Evolutionary conservation across 2,888 invertebrate species (phyloP).

Genomic region (Drosophila lutescens): DNA sequence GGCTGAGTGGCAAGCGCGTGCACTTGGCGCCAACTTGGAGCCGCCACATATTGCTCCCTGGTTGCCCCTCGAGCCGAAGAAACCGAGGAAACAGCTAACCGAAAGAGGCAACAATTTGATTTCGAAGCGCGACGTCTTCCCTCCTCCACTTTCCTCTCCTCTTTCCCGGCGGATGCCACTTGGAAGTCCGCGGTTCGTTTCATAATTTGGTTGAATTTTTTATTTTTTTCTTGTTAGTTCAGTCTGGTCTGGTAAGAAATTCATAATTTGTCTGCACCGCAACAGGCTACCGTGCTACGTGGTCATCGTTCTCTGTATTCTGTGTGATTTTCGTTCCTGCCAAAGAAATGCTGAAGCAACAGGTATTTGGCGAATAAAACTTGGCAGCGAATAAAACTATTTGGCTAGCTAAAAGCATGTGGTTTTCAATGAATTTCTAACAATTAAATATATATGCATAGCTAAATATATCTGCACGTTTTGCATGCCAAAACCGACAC

Average conservation of each 20-base stretch:
- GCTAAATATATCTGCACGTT: constrained; percentile 29
- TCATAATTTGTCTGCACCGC: constrained; percentile 60
- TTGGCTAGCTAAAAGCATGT: background rate
- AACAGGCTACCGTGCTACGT: constrained; percentile 64
- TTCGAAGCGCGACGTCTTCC: constrained; percentile 25
- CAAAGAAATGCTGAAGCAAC: constrained; percentile 6
- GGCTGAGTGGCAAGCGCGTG: constrained; percentile 48
- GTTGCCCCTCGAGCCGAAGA: constrained; percentile 31
- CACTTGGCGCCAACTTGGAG: constrained; percentile 61
- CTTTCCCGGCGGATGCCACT: constrained; percentile 30
- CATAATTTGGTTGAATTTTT: constrained; percentile 53
- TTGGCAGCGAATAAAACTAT: constrained; percentile 19
- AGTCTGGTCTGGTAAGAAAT: constrained; percentile 43
- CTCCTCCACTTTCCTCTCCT: background rate
- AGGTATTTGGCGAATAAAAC: constrained; percentile 40
- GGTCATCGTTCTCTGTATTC: constrained; percentile 20
- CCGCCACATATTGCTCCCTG: constrained; percentile 34
- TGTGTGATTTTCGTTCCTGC: constrained; percentile 1
- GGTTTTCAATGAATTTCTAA: constrained; percentile 22
- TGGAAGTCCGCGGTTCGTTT: constrained; percentile 43
- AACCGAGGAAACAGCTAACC: constrained; percentile 15
- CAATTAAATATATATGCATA: constrained; percentile 25
- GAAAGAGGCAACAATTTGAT: constrained; percentile 46
- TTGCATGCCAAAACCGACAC: constrained; percentile 26
- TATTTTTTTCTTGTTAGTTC: background rate